Evolutionary conservation across 1,140 invertebrate genomes (phyloP).

Genomic region (Bombus breviceps): DNA sequence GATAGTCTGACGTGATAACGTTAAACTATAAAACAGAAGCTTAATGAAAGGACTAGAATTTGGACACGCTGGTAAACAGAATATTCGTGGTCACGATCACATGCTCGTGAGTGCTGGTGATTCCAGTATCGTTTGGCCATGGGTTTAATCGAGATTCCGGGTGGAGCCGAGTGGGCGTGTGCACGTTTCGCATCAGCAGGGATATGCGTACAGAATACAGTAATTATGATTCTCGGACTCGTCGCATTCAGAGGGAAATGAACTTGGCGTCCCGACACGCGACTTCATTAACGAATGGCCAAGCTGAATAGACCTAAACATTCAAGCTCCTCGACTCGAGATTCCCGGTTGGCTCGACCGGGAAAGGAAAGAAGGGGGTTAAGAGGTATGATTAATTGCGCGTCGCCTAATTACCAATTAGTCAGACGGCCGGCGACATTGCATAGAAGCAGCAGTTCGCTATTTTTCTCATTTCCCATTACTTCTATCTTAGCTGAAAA

Average conservation of each 20-base stretch:
- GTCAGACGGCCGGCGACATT: constrained; percentile 30
- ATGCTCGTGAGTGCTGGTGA: not conserved
- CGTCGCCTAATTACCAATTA: constrained; percentile 72
- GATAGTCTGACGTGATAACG: not conserved
- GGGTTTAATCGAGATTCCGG: constrained; percentile 68
- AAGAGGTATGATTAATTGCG: constrained; percentile 66
- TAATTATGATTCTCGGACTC: constrained; percentile 74
- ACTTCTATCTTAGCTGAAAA: not conserved
- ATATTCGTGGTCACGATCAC: constrained; percentile 44
- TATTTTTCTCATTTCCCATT: constrained; percentile 25
- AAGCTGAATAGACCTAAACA: constrained; percentile 69
- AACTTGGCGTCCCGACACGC: constrained; percentile 70
- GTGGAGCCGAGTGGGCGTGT: constrained; percentile 44
- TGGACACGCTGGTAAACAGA: constrained; percentile 2
- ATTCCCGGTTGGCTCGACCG: constrained; percentile 33
- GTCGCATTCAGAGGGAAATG: constrained; percentile 72
- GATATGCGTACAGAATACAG: constrained; percentile 70
- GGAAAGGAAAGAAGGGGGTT: constrained; percentile 50
- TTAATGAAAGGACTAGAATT: constrained; percentile 35
- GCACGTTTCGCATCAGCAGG: constrained; percentile 64
- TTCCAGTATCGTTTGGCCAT: constrained; percentile 53
- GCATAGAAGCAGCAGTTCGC: constrained; percentile 9
- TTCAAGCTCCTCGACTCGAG: constrained; percentile 54
- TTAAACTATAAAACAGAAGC: not conserved
- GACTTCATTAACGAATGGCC: constrained; percentile 74